A percentile compares a stretch with the other conserved stretches of the same genome.
Conservation (phyloP, 2,113 vertebrate genomes). For the Aphyosemion australe region DNA sequence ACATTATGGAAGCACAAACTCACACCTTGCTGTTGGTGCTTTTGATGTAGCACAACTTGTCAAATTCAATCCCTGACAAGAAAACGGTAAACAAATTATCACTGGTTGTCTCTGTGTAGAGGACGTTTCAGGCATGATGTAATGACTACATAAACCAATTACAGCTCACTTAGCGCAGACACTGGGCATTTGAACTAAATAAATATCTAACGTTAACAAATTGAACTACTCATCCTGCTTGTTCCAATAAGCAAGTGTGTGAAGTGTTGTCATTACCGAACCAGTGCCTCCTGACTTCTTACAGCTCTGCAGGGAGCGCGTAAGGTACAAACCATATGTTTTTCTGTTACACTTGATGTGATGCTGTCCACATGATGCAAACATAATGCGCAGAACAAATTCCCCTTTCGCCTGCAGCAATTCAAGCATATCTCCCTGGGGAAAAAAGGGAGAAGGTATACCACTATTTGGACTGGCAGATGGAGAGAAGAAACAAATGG, state of each 20-base stretch:
- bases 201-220: constrained; percentile 18
- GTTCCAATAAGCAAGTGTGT: constrained; percentile 11
- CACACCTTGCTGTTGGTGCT: neutral
- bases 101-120: constrained; percentile 5
- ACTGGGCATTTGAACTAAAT: constrained; percentile 21
- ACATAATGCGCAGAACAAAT: constrained; percentile 62
- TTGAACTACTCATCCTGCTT: constrained; percentile 26
- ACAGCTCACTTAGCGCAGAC: constrained; percentile 2
- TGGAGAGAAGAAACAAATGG: constrained; percentile 43
- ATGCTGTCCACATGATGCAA: constrained; percentile 43
- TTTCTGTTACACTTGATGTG: constrained; percentile 18
- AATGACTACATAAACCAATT: constrained; percentile 10
- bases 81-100: constrained; percentile 16
- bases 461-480: constrained; percentile 36
- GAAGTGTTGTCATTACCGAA: constrained; percentile 3
- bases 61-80: constrained; percentile 12
- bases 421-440: constrained; percentile 51
- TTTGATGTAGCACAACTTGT: constrained; percentile 9
- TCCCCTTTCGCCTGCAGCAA: constrained; percentile 48
- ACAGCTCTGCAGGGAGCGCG: neutral
- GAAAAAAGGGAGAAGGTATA: constrained; percentile 24
- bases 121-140: neutral
- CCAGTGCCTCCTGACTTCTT: constrained; percentile 2
- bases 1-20: constrained; percentile 1
- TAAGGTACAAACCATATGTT: neutral